Evolutionary conservation across 2,888 invertebrate genomes (phyloP).

Genomic region (Cryptus armator): DNA sequence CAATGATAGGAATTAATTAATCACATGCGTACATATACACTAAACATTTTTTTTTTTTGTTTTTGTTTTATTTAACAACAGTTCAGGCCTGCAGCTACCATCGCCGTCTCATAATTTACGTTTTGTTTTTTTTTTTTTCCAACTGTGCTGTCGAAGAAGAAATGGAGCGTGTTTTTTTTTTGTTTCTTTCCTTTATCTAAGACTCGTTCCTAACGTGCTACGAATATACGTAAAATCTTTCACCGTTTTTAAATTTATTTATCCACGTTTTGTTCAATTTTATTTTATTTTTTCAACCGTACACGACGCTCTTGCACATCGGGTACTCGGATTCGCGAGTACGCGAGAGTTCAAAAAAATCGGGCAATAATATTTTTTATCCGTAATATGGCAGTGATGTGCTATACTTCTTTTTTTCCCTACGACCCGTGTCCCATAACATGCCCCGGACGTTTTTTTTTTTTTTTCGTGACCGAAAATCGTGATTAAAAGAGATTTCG

Average conservation of each 20-base stretch:
- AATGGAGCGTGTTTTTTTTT: slow-evolving; percentile 62
- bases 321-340: slow-evolving; percentile 54
- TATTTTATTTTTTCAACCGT: slow-evolving; percentile 27
- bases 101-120: slow-evolving; percentile 66
- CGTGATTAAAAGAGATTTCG: slow-evolving; percentile 64
- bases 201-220: slow-evolving; percentile 65
- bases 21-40: slow-evolving; percentile 72
- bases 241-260: slow-evolving; percentile 44
- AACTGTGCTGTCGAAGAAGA: slow-evolving; percentile 65
- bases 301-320: slow-evolving; percentile 64
- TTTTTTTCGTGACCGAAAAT: slow-evolving; percentile 69
- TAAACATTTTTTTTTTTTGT: slow-evolving; percentile 64
- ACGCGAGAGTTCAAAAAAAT: slow-evolving; percentile 56
- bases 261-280: slow-evolving; percentile 50
- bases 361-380: slow-evolving; percentile 60
- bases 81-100: slow-evolving; percentile 69
- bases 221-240: slow-evolving; percentile 62
- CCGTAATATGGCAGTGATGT: slow-evolving; percentile 74
- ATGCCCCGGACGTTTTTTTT: slow-evolving; percentile 52
- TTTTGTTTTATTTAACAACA: slow-evolving; percentile 68
- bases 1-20: slow-evolving; percentile 75
- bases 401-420: slow-evolving; percentile 63
- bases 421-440: slow-evolving; percentile 42
- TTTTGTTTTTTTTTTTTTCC: slow-evolving; percentile 52
- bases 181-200: slow-evolving; percentile 43